A percentile compares a stretch with the other conserved stretches of the same genome.
Evolutionary conservation across 2,113 vertebrate genomes (phyloP).

Genomic region (Mustela nigripes): DNA sequence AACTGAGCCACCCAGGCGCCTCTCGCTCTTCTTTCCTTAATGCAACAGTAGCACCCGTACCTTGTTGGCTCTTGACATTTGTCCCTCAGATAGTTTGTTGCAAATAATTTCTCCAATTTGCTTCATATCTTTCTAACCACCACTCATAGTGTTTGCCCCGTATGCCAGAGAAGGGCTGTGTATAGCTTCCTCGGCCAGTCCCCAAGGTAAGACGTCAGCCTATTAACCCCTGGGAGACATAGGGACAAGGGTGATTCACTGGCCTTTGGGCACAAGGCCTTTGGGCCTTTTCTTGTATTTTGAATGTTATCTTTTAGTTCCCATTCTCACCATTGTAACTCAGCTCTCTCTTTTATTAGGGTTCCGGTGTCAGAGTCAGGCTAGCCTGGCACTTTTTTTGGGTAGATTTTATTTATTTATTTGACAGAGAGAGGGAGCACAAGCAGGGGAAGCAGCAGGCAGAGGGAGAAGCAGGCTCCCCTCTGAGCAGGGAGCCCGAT

Average conservation of each 20-base stretch:
- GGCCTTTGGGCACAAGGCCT: not conserved
- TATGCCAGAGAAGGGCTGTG: not conserved
- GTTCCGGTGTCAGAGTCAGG: too few relatives aligned
- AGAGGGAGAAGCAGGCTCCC: too few relatives aligned
- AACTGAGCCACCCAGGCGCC: too few relatives aligned
- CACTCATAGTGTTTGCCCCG: not conserved
- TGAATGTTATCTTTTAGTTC: not conserved
- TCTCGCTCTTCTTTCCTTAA: not conserved
- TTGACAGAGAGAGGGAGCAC: too few relatives aligned
- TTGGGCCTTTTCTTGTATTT: not conserved
- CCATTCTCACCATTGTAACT: not conserved
- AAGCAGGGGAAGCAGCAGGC: too few relatives aligned
- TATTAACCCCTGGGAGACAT: not conserved
- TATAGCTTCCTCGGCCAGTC: not conserved
- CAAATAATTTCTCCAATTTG: not conserved
- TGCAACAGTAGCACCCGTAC: not conserved
- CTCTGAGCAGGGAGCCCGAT: too few relatives aligned
- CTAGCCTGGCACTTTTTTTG: too few relatives aligned
- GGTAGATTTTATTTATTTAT: too few relatives aligned
- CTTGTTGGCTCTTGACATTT: not conserved
- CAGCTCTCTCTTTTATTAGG: not conserved
- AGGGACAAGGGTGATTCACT: not conserved
- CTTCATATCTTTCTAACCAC: not conserved
- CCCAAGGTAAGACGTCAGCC: not conserved
- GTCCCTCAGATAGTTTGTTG: not conserved